These are phyloP conservation scores for Trichogramma evanescens DNA, from an alignment of 2,888 invertebrate genomes.

Conservation along the genomic window DNA sequence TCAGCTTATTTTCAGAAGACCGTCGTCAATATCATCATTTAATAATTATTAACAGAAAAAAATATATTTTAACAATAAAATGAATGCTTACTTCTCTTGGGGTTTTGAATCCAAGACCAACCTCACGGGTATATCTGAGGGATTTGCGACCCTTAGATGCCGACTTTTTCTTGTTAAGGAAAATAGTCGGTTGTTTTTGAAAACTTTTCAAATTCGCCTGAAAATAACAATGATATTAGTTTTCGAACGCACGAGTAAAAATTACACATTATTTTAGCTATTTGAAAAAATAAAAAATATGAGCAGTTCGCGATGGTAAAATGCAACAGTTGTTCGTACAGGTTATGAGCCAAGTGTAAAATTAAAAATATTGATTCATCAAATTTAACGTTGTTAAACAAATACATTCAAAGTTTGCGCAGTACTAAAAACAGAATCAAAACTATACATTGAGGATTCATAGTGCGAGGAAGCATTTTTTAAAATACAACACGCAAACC, in stretches of 20 bases:
- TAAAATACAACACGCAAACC: too few species aligned
- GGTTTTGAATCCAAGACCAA: slow-evolving; percentile 90
- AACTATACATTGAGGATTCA: too few species aligned
- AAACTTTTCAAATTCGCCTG: slow-evolving; percentile 88
- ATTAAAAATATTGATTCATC: too few species aligned
- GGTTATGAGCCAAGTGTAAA: too few species aligned
- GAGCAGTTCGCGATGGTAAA: too few species aligned
- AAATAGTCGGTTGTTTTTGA: slow-evolving; percentile 93
- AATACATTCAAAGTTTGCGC: too few species aligned
- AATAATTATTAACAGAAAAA: not conserved
- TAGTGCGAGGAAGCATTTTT: too few species aligned
- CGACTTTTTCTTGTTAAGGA: slow-evolving; percentile 86
- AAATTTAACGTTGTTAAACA: too few species aligned
- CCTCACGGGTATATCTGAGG: slow-evolving; percentile 76
- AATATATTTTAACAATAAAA: slow-evolving; percentile 15
- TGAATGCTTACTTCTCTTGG: slow-evolving; percentile 68
- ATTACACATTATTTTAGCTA: not conserved
- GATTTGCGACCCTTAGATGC: slow-evolving; percentile 68
- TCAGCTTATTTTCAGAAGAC: slow-evolving; percentile 60
- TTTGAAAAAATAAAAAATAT: too few species aligned
- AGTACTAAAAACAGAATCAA: too few species aligned
- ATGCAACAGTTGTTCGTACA: too few species aligned
- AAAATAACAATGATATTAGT: not conserved
- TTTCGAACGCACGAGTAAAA: not conserved
- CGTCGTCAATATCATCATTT: slow-evolving; percentile 69